Conservation (phyloP, 2,797 vertebrate species). For the Rhinatrema bivittatum region DNA sequence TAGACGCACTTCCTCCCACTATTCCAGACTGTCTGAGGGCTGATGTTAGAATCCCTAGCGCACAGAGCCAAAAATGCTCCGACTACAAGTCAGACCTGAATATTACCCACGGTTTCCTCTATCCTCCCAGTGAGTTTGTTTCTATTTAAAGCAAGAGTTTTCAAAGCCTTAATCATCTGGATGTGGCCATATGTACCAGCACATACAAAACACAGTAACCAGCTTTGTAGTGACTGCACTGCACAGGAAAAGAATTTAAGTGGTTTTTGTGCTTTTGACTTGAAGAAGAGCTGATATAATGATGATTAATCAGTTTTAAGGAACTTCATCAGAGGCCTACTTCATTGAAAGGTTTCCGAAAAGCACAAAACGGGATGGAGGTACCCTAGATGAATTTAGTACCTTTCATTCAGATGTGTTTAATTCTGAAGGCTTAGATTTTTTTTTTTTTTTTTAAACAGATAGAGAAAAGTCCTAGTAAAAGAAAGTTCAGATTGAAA, state of each 20-base stretch:
- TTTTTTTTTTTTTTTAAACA: conserved; percentile 25
- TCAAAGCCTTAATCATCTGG: conserved; percentile 59
- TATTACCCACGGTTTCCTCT: conserved; percentile 79
- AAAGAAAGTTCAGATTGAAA: no score
- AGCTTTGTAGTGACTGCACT: conserved; percentile 27
- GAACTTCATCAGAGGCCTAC: not conserved
- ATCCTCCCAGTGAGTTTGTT: conserved; percentile 79
- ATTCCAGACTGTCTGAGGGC: conserved; percentile 74
- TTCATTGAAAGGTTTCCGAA: no score
- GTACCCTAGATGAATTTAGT: no score
- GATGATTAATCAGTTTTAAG: conserved; percentile 18
- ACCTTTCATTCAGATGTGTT: conserved; percentile 29
- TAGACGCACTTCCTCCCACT: conserved; percentile 55
- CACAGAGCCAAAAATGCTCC: conserved; percentile 72
- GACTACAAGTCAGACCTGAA: conserved; percentile 50
- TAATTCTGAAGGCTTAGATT: conserved; percentile 14
- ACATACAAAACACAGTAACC: conserved; percentile 42
- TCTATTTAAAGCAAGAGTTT: conserved; percentile 55
- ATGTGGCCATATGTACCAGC: conserved; percentile 62
- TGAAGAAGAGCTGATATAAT: conserved; percentile 4
- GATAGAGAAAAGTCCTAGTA: no score
- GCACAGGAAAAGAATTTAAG: conserved; percentile 24
- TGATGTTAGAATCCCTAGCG: conserved; percentile 74
- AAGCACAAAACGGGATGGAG: no score
- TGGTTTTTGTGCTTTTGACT: conserved; percentile 20